A percentile compares a stretch with the other conserved stretches of the same genome.
phyloP scores from a whole-genome alignment of 2,113 vertebrate genomes.

The Mustela nigripes region DNA sequence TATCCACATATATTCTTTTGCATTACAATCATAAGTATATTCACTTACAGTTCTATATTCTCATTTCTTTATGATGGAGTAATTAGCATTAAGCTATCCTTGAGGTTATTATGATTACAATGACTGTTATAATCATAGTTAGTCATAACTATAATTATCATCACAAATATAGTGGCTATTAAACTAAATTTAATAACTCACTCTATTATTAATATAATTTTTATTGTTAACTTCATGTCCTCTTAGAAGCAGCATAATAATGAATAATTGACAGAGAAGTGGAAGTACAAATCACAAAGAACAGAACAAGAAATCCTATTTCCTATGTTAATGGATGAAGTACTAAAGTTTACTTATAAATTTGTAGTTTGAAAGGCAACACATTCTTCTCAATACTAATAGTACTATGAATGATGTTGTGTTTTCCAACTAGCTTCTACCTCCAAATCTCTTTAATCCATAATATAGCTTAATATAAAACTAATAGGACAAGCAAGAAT shows the following conservation, averaged over 20 bases:
- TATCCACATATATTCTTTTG: slow-evolving; percentile 27
- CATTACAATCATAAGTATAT: slow-evolving; percentile 1
- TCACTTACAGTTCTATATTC: slow-evolving; percentile 64
- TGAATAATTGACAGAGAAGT: slow-evolving; percentile 66
- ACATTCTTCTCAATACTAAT: slow-evolving; percentile 14
- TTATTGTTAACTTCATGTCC: slow-evolving; percentile 73
- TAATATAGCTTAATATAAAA: background rate
- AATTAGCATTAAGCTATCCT: slow-evolving; percentile 74
- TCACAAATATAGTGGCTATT: slow-evolving; percentile 76
- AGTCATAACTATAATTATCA: slow-evolving; percentile 77
- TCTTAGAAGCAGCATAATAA: slow-evolving; percentile 66
- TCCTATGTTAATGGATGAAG: background rate
- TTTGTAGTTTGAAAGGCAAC: slow-evolving; percentile 16
- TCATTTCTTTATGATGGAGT: slow-evolving; percentile 76
- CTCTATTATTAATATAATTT: slow-evolving; percentile 78
- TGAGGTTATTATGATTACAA: slow-evolving; percentile 75
- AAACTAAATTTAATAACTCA: slow-evolving; percentile 76
- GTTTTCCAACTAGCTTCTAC: background rate
- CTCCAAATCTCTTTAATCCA: background rate
- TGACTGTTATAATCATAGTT: slow-evolving; percentile 72
- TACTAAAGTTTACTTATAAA: slow-evolving; percentile 55
- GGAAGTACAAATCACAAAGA: slow-evolving; percentile 61
- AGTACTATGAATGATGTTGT: background rate
- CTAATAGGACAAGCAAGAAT: background rate
- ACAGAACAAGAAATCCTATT: slow-evolving; percentile 42